phyloP scores from a whole-genome alignment of 1,140 invertebrate species.

The Bactericera cockerelli region DNA sequence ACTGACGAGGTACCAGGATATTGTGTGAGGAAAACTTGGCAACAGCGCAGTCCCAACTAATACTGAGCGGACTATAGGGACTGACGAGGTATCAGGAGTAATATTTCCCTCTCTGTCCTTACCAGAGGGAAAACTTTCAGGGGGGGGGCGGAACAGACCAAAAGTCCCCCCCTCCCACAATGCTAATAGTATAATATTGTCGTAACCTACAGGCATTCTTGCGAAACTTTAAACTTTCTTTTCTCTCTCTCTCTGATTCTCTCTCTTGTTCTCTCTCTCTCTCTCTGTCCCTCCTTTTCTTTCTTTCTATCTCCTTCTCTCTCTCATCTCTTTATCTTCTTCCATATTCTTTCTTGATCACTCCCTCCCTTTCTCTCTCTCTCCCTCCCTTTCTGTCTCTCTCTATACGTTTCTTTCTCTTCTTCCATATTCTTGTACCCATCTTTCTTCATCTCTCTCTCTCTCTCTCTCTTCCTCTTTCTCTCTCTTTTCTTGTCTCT shows the following conservation, averaged over 20 bases:
- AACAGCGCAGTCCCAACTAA: too few relatives aligned
- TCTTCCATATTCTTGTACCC: neutral
- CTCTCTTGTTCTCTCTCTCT: neutral
- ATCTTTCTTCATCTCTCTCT: slow-evolving; percentile 5
- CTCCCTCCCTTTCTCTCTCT: neutral
- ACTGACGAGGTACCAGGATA: too few relatives aligned
- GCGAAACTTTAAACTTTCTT: too few relatives aligned
- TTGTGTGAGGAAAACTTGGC: too few relatives aligned
- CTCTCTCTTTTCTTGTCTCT: neutral
- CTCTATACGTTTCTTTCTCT: neutral
- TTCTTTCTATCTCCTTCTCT: neutral
- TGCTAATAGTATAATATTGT: too few relatives aligned
- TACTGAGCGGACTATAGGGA: too few relatives aligned
- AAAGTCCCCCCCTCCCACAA: too few relatives aligned
- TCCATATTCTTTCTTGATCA: neutral
- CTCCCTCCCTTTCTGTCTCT: neutral
- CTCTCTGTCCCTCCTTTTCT: neutral
- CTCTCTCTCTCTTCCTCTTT: slow-evolving; percentile 8
- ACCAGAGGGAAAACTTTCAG: too few relatives aligned
- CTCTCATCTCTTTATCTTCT: neutral
- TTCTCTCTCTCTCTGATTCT: neutral
- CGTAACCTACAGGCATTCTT: too few relatives aligned
- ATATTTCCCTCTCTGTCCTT: too few relatives aligned
- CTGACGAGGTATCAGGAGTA: too few relatives aligned
- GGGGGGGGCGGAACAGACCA: too few relatives aligned